Conservation (phyloP, 2,113 vertebrate genomes). For the Perognathus longimembris region DNA sequence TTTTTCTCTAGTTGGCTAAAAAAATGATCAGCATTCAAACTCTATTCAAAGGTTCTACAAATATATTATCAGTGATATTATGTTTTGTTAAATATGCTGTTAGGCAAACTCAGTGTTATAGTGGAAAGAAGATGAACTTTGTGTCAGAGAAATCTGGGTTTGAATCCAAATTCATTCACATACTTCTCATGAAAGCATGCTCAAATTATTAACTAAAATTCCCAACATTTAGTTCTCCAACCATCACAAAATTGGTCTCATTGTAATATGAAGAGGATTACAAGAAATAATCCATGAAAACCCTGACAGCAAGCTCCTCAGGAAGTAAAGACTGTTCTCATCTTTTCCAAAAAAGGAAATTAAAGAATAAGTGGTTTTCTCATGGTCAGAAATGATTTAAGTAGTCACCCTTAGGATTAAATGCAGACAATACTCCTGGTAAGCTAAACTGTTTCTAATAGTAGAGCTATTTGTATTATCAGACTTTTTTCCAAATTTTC, state of each 20-base stretch:
- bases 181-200: not conserved
- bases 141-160: not conserved
- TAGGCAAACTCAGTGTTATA: conserved; percentile 6
- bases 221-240: conserved; percentile 4
- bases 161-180: conserved; percentile 12
- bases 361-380: not conserved
- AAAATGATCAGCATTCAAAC: conserved; percentile 63
- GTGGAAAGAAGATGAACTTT: conserved; percentile 46
- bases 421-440: not conserved
- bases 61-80: conserved; percentile 71
- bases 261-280: not conserved
- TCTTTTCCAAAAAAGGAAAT: not conserved
- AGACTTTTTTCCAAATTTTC: not conserved
- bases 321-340: not conserved
- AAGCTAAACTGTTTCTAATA: too few relatives aligned
- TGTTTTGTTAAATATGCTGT: conserved; percentile 70
- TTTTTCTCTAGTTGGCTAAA: conserved; percentile 68
- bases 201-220: conserved; percentile 9
- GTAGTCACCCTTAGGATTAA: not conserved
- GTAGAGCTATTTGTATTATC: not conserved
- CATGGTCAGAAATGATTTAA: not conserved
- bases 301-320: not conserved
- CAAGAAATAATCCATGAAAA: not conserved
- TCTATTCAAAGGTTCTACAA: conserved; percentile 69
- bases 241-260: not conserved